Base-by-base conservation (phyloP, 2,888 invertebrate genomes). In the Phorcus lineatus region DNA sequence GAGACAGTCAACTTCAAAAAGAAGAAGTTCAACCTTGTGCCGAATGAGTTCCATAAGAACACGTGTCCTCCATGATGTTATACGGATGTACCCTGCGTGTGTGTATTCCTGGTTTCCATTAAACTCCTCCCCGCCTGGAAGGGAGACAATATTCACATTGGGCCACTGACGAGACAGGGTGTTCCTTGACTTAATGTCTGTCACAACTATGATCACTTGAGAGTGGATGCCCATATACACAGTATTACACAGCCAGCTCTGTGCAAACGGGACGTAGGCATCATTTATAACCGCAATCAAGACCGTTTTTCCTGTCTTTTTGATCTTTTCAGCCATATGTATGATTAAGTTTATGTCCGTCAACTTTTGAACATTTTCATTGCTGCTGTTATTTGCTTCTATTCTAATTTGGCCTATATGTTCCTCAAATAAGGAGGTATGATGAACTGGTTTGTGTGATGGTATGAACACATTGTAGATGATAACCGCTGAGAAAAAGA, bases 1-100 rank as follows among this genome's bases (percentile, higher is more conserved):
- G 1, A 88, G 70, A 70, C 88, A 88, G 81, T 89, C 89, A 0
- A 88, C 87, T 80, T 89, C 89, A 82, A 89, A 88, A 7, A 88
- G 74, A 66, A 88, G 87, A 1, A 88, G 76, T 62, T 84, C 84
- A 40, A 88, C 67, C 22, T 85, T 76, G 13, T 83, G 80, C 62
- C 82, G 74, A 1, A 88, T 57, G 66, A 88, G 81, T 0, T 80
- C 55, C 53, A 84, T 62, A 11, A 87, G 47, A 70, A 86, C 81
- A 74, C 85, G 83, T 17, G 88, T 88, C 47, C 89, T 81, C 28
- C 84, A 77, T 4, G 86, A 82, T 87, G 88, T 88, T 17, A 89
- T 83, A 66, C 84, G 86, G 3, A 88, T 85, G 80, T 89, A 88
- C 0, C 88, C 88, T 0, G 83, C 88, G 54, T 88, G 83, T 70